phyloP scores from a whole-genome alignment of 2,797 vertebrate genomes.

The Petrocephalus sullivani region DNA sequence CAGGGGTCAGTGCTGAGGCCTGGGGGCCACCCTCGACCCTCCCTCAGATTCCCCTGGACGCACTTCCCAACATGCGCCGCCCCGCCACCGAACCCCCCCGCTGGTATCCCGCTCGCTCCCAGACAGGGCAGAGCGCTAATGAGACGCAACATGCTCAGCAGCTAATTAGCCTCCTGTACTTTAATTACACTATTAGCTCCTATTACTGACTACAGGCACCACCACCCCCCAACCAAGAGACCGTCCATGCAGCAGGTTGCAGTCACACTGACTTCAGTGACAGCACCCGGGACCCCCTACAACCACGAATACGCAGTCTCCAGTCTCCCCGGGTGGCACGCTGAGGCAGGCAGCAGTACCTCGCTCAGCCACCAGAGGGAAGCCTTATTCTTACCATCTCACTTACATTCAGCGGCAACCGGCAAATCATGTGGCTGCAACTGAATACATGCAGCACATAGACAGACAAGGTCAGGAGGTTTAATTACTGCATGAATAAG shows the following conservation, averaged over 20 bases:
- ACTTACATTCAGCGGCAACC: not conserved
- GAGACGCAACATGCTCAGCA: not conserved
- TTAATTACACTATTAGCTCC: not conserved
- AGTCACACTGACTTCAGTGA: not conserved
- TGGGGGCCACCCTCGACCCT: not conserved
- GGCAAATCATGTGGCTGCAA: not conserved
- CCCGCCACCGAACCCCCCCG: not conserved
- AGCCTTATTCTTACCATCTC: conserved; percentile 14
- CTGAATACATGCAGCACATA: not conserved
- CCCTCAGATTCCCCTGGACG: not conserved
- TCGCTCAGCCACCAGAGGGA: conserved; percentile 26
- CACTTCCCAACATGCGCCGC: not conserved
- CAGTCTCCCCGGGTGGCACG: not conserved
- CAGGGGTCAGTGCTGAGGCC: not conserved
- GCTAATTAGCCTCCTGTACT: not conserved
- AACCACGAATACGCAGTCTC: not conserved
- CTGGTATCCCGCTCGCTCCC: not conserved
- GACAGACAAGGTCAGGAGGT: not conserved
- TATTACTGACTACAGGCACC: not conserved
- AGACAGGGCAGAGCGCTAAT: not conserved
- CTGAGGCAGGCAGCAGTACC: not conserved
- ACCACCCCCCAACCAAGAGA: not conserved
- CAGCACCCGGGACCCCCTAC: not conserved
- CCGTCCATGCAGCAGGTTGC: not conserved
- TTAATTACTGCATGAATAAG: not conserved